Base-by-base conservation (phyloP, 1,140 invertebrate species). In the Orussus abietinus region DNA sequence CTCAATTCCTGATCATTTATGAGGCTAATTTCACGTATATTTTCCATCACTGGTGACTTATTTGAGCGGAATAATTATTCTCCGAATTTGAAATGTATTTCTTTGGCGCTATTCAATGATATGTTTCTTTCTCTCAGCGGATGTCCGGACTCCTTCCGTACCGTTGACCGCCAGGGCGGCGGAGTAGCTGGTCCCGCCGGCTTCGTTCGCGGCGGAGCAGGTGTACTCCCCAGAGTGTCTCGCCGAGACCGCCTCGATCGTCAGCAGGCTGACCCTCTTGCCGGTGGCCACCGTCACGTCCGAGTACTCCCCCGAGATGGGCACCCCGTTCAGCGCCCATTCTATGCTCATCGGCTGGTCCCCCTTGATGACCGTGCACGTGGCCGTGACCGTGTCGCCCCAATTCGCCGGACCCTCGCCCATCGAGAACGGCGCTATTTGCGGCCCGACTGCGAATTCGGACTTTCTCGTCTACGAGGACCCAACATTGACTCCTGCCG, bases 311-410 rank as follows among this genome's bases (percentile, higher is more conserved):
- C 48, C 39, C 10, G 47, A 47, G 14, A 74, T 43, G 15, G 49
- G 49, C 28, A 66, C 33, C 3, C 68, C 65, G 64, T 80, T 83
- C 55, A 87, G 80, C 29, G 77, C 80, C 86, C 86, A 90, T 13
- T 71, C 75, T 49, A 88, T 84, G 31, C 78, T 81, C 37, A 88
- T 68, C 4, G 86, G 85, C 49, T 83, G 71, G 59, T 89, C 87
- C 25, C 88, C 88, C 59, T 86, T 85, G 11, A 80, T 80, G 20
- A 87, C 81, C 42, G 81, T 75, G 63, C 86, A 90, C 52, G 80
- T 80, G 26, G 84, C 77, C 49, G 83, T 81, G 28, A 79, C 79
- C 51, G 78, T 78, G 44, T 86, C 83, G 22, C 84, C 86, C 25
- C 81, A 82, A 64, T 85, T 85, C 4, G 77, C 77, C 4, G 83